Conservation (phyloP, 1,140 invertebrate species). For the Polypedilum vanderplanki region DNA sequence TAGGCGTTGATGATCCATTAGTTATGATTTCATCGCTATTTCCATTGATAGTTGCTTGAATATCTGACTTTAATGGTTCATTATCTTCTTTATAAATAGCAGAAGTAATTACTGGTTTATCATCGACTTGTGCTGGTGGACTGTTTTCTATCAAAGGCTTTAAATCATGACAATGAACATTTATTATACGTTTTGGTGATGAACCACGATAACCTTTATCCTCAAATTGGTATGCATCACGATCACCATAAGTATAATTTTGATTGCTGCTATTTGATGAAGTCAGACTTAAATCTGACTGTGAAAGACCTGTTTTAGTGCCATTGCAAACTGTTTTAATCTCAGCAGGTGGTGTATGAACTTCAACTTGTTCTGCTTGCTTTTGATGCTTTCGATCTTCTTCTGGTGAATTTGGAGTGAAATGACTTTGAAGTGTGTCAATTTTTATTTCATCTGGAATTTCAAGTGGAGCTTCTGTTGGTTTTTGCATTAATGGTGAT, state of each 20-base stretch:
- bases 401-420: constrained; percentile 33
- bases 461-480: constrained; percentile 46
- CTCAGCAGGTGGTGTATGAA: background rate
- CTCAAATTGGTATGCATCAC: constrained; percentile 65
- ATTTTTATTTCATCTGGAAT: constrained; percentile 40
- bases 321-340: constrained; percentile 32
- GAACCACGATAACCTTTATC: constrained; percentile 55
- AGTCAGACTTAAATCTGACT: constrained; percentile 65
- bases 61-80: background rate
- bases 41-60: background rate
- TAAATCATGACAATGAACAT: constrained; percentile 7
- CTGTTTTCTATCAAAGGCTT: constrained; percentile 23
- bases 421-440: background rate
- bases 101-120: constrained; percentile 60
- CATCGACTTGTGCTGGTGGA: constrained; percentile 47
- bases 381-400: constrained; percentile 35
- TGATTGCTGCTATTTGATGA: constrained; percentile 60
- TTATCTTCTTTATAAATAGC: constrained; percentile 52
- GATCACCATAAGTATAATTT: constrained; percentile 67
- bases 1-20: background rate
- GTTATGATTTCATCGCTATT: background rate
- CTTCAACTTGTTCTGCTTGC: background rate
- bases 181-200: constrained; percentile 32
- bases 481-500: background rate
- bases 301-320: constrained; percentile 63